These are phyloP conservation scores for Pelosia muscerda DNA, from an alignment of 2,888 invertebrate genomes.

Conservation along the genomic window DNA sequence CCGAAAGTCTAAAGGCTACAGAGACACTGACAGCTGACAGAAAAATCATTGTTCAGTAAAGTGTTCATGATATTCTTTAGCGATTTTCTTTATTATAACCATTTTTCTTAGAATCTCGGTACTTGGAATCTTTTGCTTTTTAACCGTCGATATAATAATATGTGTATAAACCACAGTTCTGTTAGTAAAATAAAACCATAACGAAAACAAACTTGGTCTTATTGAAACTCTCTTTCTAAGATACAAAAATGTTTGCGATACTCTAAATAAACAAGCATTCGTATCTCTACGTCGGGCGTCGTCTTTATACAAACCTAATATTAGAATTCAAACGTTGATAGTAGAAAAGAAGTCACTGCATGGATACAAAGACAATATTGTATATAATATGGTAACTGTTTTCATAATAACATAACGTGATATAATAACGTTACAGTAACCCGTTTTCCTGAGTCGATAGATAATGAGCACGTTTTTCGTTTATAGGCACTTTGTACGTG, in stretches of 20 bases:
- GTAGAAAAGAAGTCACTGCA: neutral
- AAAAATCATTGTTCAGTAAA: neutral
- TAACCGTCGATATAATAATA: neutral
- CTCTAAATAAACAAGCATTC: slow-evolving; percentile 7
- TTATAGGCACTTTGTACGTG: slow-evolving; percentile 34
- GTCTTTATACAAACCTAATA: slow-evolving; percentile 6
- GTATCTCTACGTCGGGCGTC: neutral
- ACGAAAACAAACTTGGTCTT: neutral
- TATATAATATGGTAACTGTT: slow-evolving; percentile 22
- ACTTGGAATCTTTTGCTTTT: neutral
- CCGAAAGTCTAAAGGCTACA: neutral
- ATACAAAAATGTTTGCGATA: slow-evolving; percentile 10
- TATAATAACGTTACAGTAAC: slow-evolving; percentile 29
- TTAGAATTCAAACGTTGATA: slow-evolving; percentile 29
- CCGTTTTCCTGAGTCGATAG: slow-evolving; percentile 25
- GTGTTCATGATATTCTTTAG: neutral
- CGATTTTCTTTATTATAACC: too few relatives aligned
- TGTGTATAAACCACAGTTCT: neutral
- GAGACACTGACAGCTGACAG: neutral
- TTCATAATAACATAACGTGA: slow-evolving; percentile 3
- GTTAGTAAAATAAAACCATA: neutral
- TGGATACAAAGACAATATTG: slow-evolving; percentile 28
- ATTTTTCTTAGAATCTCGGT: neutral
- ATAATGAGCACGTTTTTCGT: slow-evolving; percentile 40
- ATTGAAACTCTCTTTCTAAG: neutral